Evolutionary conservation across 2,888 invertebrate genomes (phyloP).

Genomic region (Diabrotica balteata): DNA sequence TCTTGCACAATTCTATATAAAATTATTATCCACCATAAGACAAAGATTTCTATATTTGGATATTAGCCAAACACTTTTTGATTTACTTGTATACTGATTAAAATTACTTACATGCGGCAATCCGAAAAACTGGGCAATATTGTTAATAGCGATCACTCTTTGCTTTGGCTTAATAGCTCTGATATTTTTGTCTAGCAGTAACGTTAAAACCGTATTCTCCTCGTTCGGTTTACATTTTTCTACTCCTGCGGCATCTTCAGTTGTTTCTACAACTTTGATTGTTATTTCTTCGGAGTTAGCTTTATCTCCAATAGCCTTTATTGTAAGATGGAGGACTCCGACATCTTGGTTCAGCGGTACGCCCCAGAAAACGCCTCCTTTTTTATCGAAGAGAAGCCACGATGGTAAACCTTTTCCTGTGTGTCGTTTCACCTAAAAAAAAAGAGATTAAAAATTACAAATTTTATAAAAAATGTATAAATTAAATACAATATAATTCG

Average conservation of each 20-base stretch:
- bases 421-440: slow-evolving; percentile 58
- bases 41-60: no score
- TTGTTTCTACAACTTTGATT: slow-evolving; percentile 66
- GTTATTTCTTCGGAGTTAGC: slow-evolving; percentile 72
- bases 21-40: no score
- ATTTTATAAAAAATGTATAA: no score
- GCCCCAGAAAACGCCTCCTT: slow-evolving; percentile 75
- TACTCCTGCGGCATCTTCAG: slow-evolving; percentile 38
- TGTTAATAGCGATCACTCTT: slow-evolving; percentile 72
- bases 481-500: no score
- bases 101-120: slow-evolving; percentile 67
- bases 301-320: slow-evolving; percentile 63
- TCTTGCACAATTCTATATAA: no score
- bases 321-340: slow-evolving; percentile 71
- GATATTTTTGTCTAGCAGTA: slow-evolving; percentile 73
- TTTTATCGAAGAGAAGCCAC: slow-evolving; percentile 77
- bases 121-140: slow-evolving; percentile 75
- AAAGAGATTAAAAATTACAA: neutral
- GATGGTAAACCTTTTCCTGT: slow-evolving; percentile 63
- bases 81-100: no score
- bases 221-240: slow-evolving; percentile 52
- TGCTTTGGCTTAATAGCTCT: slow-evolving; percentile 69
- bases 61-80: no score
- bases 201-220: slow-evolving; percentile 65
- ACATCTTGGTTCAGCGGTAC: slow-evolving; percentile 74